Evolutionary conservation across 2,888 invertebrate species (phyloP), one percentile per base, ranked within the genome.

Genomic region (Apodemia zela): DNA sequence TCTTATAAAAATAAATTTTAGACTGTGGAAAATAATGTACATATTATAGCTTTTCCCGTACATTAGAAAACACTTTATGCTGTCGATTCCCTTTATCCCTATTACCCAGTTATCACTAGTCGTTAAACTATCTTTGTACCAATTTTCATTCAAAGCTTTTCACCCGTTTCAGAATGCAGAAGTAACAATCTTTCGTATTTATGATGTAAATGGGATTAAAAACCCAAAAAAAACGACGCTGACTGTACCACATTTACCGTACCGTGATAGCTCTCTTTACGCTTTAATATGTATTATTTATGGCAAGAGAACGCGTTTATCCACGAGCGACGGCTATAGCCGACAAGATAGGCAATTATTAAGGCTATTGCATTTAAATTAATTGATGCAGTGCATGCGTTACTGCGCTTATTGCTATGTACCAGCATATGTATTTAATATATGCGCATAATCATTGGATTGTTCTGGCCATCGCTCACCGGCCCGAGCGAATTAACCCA

Each of bases 281-380:
- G 42, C 42, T 33, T 51, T 61, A 45, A 65, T 42, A 63, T 63
- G 59, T 64, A 61, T 61, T 61, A 63, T 60, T 45, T 61, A 45
- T 45, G n/a, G 45, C n/a, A 38, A 58, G 59, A 59, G 18, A 54
- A 63, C 68, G 67, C 63, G 66, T 65, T 64, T 66, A 73, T 71
- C 72, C 75, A 71, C 78, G 45, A 45, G 45, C 45, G 45, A 45
- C 75, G 72, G 63, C 66, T 67, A 68, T 74, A 77, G 75, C 71
- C 76, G 77, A 79, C 82, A 81, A 78, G 80, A 78, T 74, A 72
- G 75, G 79, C 81, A 80, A 81, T 87, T 84, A 89, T 87, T 87
- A 84, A 78, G 80, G 87, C 82, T 82, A 85, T 87, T 86, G 84
- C 86, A 81, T 87, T 87, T 84, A 85, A 87, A 87, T 88, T 88